Percentiles rank a stretch among this genome's conserved stretches.
phyloP scores from a whole-genome alignment of 92 coral and sea anemone species.

The Galaxea fascicularis region DNA sequence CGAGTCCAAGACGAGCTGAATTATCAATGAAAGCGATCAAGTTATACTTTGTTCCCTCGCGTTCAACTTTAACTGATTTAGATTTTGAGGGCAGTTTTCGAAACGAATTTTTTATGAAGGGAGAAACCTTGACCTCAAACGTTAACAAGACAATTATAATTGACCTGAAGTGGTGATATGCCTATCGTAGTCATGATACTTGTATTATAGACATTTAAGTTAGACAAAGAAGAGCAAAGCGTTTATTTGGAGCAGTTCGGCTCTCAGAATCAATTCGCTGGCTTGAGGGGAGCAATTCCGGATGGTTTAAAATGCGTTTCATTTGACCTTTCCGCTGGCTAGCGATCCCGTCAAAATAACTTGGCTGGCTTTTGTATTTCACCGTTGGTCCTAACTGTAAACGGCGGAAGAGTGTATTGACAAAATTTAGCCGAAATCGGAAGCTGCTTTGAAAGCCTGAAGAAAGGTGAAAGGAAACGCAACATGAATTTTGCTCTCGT shows the following conservation, averaged over 20 bases:
- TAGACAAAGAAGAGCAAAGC: too few relatives aligned
- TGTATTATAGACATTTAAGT: not conserved
- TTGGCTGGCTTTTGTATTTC: not conserved
- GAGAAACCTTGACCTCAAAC: not conserved
- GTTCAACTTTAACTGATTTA: too few relatives aligned
- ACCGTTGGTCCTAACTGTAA: not conserved
- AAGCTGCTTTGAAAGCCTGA: not conserved
- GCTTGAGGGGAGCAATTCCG: too few relatives aligned
- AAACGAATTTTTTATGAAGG: not conserved
- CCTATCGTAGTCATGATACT: not conserved
- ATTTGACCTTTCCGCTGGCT: not conserved
- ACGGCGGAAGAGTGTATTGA: not conserved
- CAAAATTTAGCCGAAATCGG: not conserved
- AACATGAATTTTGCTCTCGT: too few relatives aligned
- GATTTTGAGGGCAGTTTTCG: not conserved
- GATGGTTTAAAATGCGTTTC: not conserved
- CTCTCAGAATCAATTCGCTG: not conserved
- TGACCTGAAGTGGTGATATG: not conserved
- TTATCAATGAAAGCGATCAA: too few relatives aligned
- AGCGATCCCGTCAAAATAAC: not conserved
- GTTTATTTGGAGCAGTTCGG: not conserved
- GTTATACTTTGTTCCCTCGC: too few relatives aligned
- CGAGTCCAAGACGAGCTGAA: too few relatives aligned
- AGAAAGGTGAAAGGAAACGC: not conserved
- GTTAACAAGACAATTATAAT: not conserved